Conservation (phyloP, 2,888 invertebrate species). For the Bugulina stolonifera region DNA sequence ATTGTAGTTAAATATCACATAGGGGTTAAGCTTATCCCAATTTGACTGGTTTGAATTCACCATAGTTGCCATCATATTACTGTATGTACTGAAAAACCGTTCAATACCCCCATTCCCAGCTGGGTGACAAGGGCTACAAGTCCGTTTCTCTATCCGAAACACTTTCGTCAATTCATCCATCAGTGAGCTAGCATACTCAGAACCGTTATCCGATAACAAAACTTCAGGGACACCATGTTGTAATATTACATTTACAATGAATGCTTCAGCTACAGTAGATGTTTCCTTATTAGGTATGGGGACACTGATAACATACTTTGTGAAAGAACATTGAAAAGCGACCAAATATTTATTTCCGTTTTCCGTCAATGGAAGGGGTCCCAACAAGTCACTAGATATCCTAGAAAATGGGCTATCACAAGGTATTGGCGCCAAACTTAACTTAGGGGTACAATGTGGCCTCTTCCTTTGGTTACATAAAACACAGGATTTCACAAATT, state of each 20-base stretch:
- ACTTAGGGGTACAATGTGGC: not conserved
- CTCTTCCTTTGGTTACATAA: not conserved
- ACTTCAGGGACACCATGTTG: not conserved
- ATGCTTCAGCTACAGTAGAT: not conserved
- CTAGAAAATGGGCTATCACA: not conserved
- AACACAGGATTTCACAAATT: not conserved
- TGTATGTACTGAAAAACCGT: not conserved
- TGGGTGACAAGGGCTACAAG: not conserved
- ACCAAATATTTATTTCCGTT: not conserved
- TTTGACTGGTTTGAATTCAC: not conserved
- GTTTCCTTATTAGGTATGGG: not conserved
- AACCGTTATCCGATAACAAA: not conserved
- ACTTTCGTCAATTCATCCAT: not conserved
- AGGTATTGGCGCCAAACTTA: not conserved
- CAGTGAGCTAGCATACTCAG: not conserved
- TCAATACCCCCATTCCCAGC: not conserved
- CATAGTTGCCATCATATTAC: not conserved
- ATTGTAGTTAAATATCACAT: too few relatives aligned
- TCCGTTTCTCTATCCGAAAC: not conserved
- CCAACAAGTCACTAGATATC: not conserved
- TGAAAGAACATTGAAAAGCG: not conserved
- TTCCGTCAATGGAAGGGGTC: not conserved
- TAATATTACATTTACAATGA: not conserved
- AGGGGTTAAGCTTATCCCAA: not conserved
- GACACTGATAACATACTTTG: not conserved